Evolutionary conservation across 2,888 invertebrate genomes (phyloP).

Genomic region (Acanthosepion pharaonis): DNA sequence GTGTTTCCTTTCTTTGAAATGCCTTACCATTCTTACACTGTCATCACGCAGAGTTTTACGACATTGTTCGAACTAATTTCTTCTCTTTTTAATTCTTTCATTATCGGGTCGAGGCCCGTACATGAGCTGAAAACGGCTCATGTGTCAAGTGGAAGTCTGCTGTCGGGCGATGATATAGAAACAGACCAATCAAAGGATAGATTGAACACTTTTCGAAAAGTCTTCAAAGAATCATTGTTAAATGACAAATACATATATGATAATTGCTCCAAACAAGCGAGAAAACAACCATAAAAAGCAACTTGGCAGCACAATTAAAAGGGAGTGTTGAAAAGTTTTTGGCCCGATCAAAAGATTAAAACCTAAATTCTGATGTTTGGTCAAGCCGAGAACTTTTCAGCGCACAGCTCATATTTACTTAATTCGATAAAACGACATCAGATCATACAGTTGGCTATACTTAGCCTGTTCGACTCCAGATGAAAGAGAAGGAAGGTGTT

Average conservation of each 20-base stretch:
- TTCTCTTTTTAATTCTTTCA: background rate
- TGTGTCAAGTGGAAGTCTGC: background rate
- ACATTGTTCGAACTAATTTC: background rate
- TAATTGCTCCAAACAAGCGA: background rate
- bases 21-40: background rate
- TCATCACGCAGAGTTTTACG: background rate
- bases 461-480: too few relatives aligned
- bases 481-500: too few relatives aligned
- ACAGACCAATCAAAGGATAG: background rate
- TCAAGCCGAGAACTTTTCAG: too few relatives aligned
- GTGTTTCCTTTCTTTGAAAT: background rate
- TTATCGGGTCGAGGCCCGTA: background rate
- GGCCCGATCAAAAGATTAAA: too few relatives aligned
- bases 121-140: background rate
- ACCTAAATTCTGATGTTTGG: too few relatives aligned
- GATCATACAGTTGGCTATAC: too few relatives aligned
- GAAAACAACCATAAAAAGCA: background rate
- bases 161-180: background rate
- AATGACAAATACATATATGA: background rate
- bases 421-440: too few relatives aligned
- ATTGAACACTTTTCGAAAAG: background rate
- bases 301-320: background rate
- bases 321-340: too few relatives aligned
- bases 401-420: too few relatives aligned
- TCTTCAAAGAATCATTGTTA: background rate